These are phyloP conservation scores for Parus major DNA, from an alignment of 2,113 vertebrate species.

Conservation along the genomic window DNA sequence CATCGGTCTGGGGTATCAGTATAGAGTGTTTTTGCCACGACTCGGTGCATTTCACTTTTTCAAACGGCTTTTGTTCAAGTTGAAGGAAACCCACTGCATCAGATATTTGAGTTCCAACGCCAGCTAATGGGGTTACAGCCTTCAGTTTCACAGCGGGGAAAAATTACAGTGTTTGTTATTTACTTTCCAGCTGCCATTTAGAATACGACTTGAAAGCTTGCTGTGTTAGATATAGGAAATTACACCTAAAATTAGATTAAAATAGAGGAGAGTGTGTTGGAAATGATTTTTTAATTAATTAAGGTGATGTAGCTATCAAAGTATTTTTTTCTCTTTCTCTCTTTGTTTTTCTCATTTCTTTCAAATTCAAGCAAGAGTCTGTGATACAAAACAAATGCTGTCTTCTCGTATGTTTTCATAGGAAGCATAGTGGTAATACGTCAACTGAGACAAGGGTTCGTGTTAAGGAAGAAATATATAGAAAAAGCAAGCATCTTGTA, in stretches of 20 bases:
- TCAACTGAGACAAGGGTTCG: conserved; percentile 22
- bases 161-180: conserved; percentile 60
- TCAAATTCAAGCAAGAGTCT: conserved; percentile 5
- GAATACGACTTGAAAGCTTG: conserved; percentile 15
- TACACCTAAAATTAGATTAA: conserved; percentile 27
- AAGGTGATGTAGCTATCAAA: neutral
- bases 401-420: neutral
- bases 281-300: neutral
- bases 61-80: conserved; percentile 78
- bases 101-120: conserved; percentile 12
- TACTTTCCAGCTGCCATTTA: conserved; percentile 63
- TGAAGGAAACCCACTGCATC: conserved; percentile 65
- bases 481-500: conserved; percentile 1
- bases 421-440: neutral
- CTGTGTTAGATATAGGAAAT: conserved; percentile 23
- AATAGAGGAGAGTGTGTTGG: neutral
- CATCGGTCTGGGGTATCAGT: neutral
- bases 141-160: conserved; percentile 59
- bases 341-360: conserved; percentile 1
- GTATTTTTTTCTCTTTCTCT: neutral
- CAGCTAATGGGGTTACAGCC: conserved; percentile 45
- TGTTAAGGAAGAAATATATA: conserved; percentile 24
- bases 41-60: conserved; percentile 66
- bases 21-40: neutral
- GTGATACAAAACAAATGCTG: conserved; percentile 24